These are phyloP conservation scores for Tangara arthus DNA, from an alignment of 2,797 vertebrate species.

Conservation along the genomic window DNA sequence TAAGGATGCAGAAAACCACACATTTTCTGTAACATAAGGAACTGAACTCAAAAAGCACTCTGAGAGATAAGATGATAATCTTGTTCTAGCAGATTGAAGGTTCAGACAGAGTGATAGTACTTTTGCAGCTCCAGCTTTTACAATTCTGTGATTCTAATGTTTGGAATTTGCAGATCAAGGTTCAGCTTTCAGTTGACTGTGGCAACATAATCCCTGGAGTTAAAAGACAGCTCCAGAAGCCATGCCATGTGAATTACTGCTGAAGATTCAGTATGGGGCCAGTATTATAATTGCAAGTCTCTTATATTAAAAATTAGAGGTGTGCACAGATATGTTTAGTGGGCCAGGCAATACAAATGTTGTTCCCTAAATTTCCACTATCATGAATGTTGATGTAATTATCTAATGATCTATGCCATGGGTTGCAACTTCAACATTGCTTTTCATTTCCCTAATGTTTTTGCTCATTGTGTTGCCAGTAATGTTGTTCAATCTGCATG, in stretches of 20 bases:
- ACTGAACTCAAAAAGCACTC: not conserved
- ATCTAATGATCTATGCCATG: constrained; percentile 60
- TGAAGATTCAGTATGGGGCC: constrained; percentile 27
- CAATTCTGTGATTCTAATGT: constrained; percentile 30
- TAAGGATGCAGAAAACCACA: not conserved
- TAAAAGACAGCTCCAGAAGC: constrained; percentile 63
- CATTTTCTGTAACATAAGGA: not conserved
- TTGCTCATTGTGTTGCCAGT: constrained; percentile 39
- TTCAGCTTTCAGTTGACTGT: constrained; percentile 46
- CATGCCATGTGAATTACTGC: constrained; percentile 43
- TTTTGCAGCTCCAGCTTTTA: constrained; percentile 10
- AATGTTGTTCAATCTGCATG: constrained; percentile 21
- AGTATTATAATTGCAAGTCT: constrained; percentile 10
- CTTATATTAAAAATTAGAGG: constrained; percentile 60
- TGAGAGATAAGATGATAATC: not conserved
- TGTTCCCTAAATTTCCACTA: constrained; percentile 59
- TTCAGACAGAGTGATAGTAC: not conserved
- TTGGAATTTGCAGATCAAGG: constrained; percentile 48
- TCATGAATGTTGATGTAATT: constrained; percentile 63
- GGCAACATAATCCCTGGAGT: constrained; percentile 58
- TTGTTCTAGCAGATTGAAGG: not conserved
- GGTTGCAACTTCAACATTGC: constrained; percentile 36
- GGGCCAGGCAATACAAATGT: constrained; percentile 38
- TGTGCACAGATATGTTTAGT: constrained; percentile 25
- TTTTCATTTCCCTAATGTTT: constrained; percentile 63